A percentile compares a stretch with the other conserved stretches of the same genome.
phyloP scores from a whole-genome alignment of 2,888 invertebrate species.

The Tridacna crocea region DNA sequence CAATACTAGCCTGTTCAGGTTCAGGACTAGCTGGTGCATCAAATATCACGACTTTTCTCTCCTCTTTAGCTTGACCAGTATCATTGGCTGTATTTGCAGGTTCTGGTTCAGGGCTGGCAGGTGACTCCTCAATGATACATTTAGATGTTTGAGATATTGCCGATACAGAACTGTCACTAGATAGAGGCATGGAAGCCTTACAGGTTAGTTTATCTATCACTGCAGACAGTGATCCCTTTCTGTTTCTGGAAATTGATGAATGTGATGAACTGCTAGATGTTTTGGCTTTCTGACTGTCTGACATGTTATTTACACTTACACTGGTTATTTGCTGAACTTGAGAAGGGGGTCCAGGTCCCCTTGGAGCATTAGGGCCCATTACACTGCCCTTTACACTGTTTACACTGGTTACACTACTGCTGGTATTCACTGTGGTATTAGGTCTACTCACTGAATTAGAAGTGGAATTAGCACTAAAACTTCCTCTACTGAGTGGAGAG shows the following conservation, averaged over 20 bases:
- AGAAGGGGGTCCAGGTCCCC: slow-evolving; percentile 58
- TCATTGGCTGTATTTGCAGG: neutral
- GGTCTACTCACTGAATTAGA: slow-evolving; percentile 12
- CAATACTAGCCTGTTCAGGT: slow-evolving; percentile 36
- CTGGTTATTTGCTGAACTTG: neutral
- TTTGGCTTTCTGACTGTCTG: slow-evolving; percentile 25
- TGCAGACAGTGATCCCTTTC: slow-evolving; percentile 84
- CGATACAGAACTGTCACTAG: neutral
- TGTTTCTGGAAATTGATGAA: slow-evolving; percentile 47
- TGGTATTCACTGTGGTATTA: neutral
- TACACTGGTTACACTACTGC: slow-evolving; percentile 28
- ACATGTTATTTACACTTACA: neutral
- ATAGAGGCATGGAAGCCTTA: slow-evolving; percentile 53
- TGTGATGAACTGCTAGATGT: slow-evolving; percentile 4
- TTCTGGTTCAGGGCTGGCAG: slow-evolving; percentile 62
- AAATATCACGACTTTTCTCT: slow-evolving; percentile 58
- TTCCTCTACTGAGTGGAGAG: slow-evolving; percentile 15
- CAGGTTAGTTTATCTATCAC: slow-evolving; percentile 92
- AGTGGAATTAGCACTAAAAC: slow-evolving; percentile 14
- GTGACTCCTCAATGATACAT: slow-evolving; percentile 53
- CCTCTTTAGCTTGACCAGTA: slow-evolving; percentile 20
- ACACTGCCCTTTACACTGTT: slow-evolving; percentile 44
- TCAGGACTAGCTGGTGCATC: slow-evolving; percentile 62
- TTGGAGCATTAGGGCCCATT: slow-evolving; percentile 53
- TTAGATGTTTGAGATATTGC: slow-evolving; percentile 23